Evolutionary conservation across 2,888 invertebrate species (phyloP), one percentile per base, ranked within the genome.

Genomic region (Pantelozetes paolii): DNA sequence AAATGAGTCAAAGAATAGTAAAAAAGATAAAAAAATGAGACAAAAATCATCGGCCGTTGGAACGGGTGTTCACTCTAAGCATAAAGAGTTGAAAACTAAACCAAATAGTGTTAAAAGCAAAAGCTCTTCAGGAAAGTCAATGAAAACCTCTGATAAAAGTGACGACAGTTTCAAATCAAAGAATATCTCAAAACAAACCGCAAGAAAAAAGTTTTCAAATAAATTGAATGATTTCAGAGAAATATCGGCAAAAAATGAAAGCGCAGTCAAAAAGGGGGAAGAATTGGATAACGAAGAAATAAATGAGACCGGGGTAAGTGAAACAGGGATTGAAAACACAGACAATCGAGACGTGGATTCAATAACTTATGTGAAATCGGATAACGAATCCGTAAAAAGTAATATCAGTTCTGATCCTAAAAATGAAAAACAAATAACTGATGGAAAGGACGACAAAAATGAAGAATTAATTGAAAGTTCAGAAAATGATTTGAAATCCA

Each of bases 301-400:
- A 45, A 15, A 45, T 45, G 45, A 15, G 15, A 45, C 2, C 45
- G 2, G 45, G 15, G 13, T 6, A 64, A 45, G 45, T 45, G 15
- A 45, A 40, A 28, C 13, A 71, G 32, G 30, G 3, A 42, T 20
- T 48, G 50, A 48, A 73, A n/a, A 72, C 18, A 36, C 50, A 2
- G 45, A 72, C 42, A 30, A 73, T n/a, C 36, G 28, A 48, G 57
- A 57, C 28, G 26, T 71, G 18, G 72, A 71, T 54, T 54, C 50
- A n/a, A n/a, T 32, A 28, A 54, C 48, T 30, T 54, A 54, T 71
- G 57, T 54, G 13, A 57, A 32, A 11, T 36, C 42, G 20, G 57
- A 62, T 28, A 71, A 26, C 15, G 32, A 59, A 45, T 20, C 50
- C 1, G 69, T 48, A 23, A 73, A 69, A 18, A 48, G 28, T 42